phyloP scores from a whole-genome alignment of 2,113 vertebrate genomes.

The Polypterus bichir region DNA sequence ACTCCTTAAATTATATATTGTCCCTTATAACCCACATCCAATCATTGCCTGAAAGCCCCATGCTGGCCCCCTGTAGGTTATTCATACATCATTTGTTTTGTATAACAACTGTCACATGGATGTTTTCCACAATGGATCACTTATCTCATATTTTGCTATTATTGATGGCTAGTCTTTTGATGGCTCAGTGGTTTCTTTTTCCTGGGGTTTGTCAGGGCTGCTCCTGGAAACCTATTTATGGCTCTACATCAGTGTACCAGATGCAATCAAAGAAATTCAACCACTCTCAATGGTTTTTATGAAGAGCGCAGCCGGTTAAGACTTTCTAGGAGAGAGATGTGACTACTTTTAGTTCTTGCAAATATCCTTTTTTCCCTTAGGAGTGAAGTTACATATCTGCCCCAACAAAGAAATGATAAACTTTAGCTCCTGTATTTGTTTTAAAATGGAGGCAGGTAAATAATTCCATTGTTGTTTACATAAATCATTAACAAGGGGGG shows the following conservation, averaged over 20 bases:
- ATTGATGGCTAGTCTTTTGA: constrained; percentile 32
- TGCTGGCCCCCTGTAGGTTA: constrained; percentile 4
- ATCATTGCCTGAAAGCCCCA: background rate
- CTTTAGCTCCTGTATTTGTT: background rate
- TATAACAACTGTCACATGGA: constrained; percentile 7
- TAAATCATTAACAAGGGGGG: constrained; percentile 1
- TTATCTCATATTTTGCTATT: constrained; percentile 18
- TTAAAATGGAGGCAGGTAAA: background rate
- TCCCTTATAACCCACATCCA: constrained; percentile 3
- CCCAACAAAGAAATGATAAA: constrained; percentile 5
- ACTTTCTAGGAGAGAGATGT: constrained; percentile 47
- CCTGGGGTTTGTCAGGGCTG: constrained; percentile 31
- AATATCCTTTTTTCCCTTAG: constrained; percentile 31
- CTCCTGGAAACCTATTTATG: constrained; percentile 47
- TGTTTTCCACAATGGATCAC: constrained; percentile 6
- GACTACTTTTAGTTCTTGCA: constrained; percentile 44
- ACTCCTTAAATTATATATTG: constrained; percentile 3
- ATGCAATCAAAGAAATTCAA: constrained; percentile 48
- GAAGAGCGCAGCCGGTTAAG: constrained; percentile 29
- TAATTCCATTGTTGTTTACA: background rate
- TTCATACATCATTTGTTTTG: constrained; percentile 10
- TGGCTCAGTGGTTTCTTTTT: constrained; percentile 25
- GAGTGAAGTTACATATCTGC: constrained; percentile 9
- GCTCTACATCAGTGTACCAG: constrained; percentile 23
- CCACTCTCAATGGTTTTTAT: constrained; percentile 56